These are phyloP conservation scores for Mycalesis mineus DNA, from an alignment of 2,888 invertebrate species.

Conservation along the genomic window DNA sequence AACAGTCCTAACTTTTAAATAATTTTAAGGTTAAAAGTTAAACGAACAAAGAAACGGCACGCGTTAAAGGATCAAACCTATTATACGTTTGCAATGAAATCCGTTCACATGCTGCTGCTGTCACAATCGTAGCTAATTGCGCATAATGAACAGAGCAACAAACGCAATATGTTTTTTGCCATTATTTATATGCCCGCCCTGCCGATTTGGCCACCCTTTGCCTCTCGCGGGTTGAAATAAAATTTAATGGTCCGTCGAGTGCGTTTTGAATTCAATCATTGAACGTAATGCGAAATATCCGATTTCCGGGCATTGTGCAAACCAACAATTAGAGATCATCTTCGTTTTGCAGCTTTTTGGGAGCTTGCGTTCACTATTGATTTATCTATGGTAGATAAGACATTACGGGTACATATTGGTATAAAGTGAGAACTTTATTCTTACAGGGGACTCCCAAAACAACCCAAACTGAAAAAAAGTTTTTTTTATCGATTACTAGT, in stretches of 20 bases:
- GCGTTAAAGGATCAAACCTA: constrained; percentile 35
- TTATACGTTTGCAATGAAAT: constrained; percentile 49
- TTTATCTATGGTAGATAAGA: not conserved
- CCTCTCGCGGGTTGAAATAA: constrained; percentile 63
- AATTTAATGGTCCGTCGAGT: constrained; percentile 70
- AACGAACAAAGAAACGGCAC: constrained; percentile 37
- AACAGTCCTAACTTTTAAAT: too few relatives aligned
- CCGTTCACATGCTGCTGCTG: constrained; percentile 68
- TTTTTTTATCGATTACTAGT: too few relatives aligned
- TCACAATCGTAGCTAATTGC: constrained; percentile 78
- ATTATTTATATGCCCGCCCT: constrained; percentile 71
- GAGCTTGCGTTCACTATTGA: not conserved
- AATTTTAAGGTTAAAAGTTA: not conserved
- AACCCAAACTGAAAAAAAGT: too few relatives aligned
- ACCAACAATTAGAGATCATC: constrained; percentile 24
- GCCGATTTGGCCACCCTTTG: constrained; percentile 58
- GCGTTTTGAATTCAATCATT: constrained; percentile 50
- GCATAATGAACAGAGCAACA: constrained; percentile 74
- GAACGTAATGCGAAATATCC: constrained; percentile 63
- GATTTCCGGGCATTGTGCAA: constrained; percentile 61
- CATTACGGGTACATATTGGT: too few relatives aligned
- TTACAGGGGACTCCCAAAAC: too few relatives aligned
- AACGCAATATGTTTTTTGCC: constrained; percentile 73
- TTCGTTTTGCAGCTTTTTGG: constrained; percentile 15
- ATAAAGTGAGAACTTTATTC: too few relatives aligned